Evolutionary conservation across 2,797 vertebrate genomes (phyloP), one percentile per base, ranked within the genome.

Genomic region (Botia almorhae): DNA sequence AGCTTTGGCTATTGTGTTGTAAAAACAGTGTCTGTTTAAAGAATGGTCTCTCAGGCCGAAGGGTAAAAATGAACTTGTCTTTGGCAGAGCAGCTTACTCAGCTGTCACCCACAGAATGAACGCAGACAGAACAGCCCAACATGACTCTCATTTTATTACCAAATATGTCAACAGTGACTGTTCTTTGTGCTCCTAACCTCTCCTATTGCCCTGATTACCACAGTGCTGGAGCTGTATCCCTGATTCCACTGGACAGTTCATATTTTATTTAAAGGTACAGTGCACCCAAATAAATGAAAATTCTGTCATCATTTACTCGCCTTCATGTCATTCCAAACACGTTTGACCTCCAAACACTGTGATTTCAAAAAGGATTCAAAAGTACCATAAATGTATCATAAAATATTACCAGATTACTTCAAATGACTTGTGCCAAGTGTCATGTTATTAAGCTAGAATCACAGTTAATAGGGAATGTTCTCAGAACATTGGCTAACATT

Each of bases 161-260:
- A 84, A 70, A 84, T 80, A 50, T 82, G 73, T 65, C 76, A 84
- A 55, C 68, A 51, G 14, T 70, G 77, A 83, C 56, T 55, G 11
- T 26, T 50, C 46, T 73, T 58, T 36, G 50, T 17, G 51, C 48
- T 33, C 19, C 61, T 61, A 67, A 80, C 67, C 82, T 70, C 81
- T 71, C 33, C 7, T 50, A 74, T 53, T 55, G 55, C 67, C 76
- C 69, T 63, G 71, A 63, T 64, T 16, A 48, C 53, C 55, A 36
- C 63, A 21, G 56, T 26, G 58, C 63, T 14, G 50, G 29, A 64
- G 80, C 56, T 29, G 73, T 58, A 56, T 69, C 70, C 50, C 65
- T 26, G 19, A 50, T 67, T 55, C 8, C 14, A 43, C 55, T 53
- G 36, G 13, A 64, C 63, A 56, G 17, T 23, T 76, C 4, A 56